These are phyloP conservation scores for Moxostoma hubbsi DNA, from an alignment of 2,797 vertebrate species.

Conservation along the genomic window DNA sequence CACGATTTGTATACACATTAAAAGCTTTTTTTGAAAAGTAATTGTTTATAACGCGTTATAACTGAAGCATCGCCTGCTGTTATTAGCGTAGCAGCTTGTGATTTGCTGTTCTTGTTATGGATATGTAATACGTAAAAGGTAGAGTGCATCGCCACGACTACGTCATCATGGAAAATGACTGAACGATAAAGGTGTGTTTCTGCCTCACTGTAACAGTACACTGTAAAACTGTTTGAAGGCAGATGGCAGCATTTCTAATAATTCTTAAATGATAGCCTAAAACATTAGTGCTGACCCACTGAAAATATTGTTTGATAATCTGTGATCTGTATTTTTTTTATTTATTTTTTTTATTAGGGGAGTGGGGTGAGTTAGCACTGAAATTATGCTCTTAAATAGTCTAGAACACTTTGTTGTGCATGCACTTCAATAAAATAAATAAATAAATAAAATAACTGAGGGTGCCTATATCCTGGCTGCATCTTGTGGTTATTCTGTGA, in stretches of 20 bases:
- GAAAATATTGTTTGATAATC: background rate
- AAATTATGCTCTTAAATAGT: background rate
- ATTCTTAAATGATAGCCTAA: background rate
- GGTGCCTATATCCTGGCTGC: background rate
- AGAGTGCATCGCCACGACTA: conserved; percentile 7
- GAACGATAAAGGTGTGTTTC: conserved; percentile 1
- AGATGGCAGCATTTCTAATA: background rate
- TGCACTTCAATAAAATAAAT: background rate
- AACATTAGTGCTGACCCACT: background rate
- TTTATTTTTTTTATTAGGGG: too few species aligned
- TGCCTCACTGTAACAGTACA: background rate
- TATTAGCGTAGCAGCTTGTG: background rate
- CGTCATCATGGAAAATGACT: conserved; percentile 19
- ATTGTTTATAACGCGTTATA: background rate
- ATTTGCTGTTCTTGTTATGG: conserved; percentile 15
- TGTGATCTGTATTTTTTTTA: background rate
- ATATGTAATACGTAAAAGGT: conserved; percentile 28
- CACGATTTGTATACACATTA: background rate
- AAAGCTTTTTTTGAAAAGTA: background rate
- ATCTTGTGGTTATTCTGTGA: conserved; percentile 22
- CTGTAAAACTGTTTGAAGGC: background rate
- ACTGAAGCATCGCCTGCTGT: background rate
- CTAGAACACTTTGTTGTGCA: conserved; percentile 2
- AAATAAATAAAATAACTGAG: background rate
- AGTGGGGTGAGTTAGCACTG: background rate